These are phyloP conservation scores for Anguilla marmorata DNA, from an alignment of 2,797 vertebrate species.

Conservation along the genomic window DNA sequence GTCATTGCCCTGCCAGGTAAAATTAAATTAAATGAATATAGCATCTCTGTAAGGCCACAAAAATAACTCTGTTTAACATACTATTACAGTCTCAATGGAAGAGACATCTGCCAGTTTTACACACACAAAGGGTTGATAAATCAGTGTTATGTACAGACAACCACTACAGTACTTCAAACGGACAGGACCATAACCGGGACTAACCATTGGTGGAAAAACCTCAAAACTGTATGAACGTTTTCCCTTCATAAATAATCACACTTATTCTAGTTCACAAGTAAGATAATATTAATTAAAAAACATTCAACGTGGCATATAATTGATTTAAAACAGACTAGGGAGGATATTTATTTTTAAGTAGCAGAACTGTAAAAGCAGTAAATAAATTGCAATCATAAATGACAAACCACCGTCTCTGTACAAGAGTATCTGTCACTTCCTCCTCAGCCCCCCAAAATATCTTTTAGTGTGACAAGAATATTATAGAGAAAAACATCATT, in stretches of 20 bases:
- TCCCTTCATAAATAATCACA: background rate
- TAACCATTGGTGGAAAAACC: background rate
- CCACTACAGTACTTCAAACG: background rate
- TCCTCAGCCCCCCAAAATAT: background rate
- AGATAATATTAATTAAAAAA: background rate
- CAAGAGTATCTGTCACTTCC: background rate
- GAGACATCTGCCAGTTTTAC: background rate
- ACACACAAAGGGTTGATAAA: background rate
- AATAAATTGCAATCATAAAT: background rate
- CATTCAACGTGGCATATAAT: background rate
- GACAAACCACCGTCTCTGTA: background rate
- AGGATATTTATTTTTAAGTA: background rate
- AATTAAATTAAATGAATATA: constrained; percentile 2
- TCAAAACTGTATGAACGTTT: background rate
- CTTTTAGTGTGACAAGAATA: background rate
- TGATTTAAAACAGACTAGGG: background rate
- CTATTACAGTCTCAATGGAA: constrained; percentile 31
- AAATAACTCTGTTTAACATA: constrained; percentile 62
- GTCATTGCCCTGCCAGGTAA: background rate
- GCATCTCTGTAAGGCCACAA: constrained; percentile 68
- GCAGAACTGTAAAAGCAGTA: background rate
- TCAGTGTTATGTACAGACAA: background rate
- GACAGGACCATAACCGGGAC: background rate
- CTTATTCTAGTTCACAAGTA: background rate
- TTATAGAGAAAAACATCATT: background rate